Evolutionary conservation across 1,140 invertebrate genomes (phyloP).

Genomic region (Pemphigus obesinymphae): DNA sequence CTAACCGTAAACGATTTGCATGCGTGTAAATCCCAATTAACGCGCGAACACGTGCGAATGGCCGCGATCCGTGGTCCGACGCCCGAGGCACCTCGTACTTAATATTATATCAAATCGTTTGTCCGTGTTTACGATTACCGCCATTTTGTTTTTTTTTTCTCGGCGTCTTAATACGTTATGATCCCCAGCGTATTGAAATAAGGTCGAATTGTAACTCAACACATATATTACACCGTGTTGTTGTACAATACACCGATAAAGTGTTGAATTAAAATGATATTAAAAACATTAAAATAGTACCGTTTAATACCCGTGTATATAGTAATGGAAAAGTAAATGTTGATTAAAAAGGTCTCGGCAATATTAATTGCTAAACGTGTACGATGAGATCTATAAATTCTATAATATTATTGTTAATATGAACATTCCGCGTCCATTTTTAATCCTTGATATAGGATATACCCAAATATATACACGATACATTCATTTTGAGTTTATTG

Average conservation of each 20-base stretch:
- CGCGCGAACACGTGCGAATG: slow-evolving; percentile 29
- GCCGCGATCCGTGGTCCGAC: background rate
- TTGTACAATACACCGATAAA: background rate
- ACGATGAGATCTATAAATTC: background rate
- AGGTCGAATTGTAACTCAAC: background rate
- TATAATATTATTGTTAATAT: no score
- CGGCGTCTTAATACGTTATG: background rate
- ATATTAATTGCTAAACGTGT: background rate
- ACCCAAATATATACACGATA: no score
- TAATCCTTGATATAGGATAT: no score
- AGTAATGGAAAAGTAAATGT: background rate
- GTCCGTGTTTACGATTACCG: slow-evolving; percentile 1
- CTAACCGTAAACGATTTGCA: background rate
- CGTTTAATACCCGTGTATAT: background rate
- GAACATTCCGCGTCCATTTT: no score
- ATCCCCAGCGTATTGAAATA: background rate
- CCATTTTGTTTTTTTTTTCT: slow-evolving; percentile 12
- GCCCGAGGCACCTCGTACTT: background rate
- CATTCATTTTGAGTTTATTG: no score
- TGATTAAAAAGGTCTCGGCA: background rate
- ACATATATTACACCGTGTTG: background rate
- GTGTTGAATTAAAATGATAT: background rate
- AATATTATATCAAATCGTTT: background rate
- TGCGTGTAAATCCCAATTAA: background rate
- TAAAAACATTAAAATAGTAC: background rate